Evolutionary conservation across 2,797 vertebrate species (phyloP).

Genomic region (Anguilla anguilla): DNA sequence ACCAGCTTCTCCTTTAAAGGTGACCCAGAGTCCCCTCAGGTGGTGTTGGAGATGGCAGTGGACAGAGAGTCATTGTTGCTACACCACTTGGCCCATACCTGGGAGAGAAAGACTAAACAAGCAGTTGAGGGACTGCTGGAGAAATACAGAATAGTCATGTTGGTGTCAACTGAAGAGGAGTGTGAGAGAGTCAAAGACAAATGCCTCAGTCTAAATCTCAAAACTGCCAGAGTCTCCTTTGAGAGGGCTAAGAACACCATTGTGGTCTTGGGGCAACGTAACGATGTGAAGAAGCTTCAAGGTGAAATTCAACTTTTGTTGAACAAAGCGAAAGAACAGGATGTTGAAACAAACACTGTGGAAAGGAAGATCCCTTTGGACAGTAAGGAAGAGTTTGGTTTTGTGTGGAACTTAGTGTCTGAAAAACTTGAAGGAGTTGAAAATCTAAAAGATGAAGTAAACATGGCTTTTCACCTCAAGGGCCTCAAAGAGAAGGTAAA

Average conservation of each 20-base stretch:
- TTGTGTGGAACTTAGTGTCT: conserved; percentile 44
- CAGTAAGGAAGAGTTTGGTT: conserved; percentile 46
- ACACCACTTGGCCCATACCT: conserved; percentile 46
- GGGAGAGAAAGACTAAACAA: conserved; percentile 44
- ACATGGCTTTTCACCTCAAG: conserved; percentile 45
- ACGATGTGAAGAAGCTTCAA: conserved; percentile 21
- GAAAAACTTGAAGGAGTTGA: conserved; percentile 41
- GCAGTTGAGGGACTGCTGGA: conserved; percentile 41
- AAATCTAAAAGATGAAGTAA: conserved; percentile 41
- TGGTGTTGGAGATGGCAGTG: conserved; percentile 48
- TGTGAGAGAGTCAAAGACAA: conserved; percentile 53
- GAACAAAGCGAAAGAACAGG: conserved; percentile 44
- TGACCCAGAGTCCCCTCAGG: neutral
- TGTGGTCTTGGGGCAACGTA: conserved; percentile 47
- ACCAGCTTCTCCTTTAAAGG: conserved; percentile 40
- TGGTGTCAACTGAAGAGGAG: conserved; percentile 41
- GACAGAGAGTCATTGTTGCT: conserved; percentile 46
- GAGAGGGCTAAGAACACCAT: conserved; percentile 34
- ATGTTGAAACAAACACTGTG: no score
- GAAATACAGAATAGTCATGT: conserved; percentile 34
- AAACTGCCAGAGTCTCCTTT: conserved; percentile 39
- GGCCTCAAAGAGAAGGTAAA: conserved; percentile 48
- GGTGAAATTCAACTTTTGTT: conserved; percentile 39
- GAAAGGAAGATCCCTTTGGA: conserved; percentile 46
- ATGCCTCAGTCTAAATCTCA: conserved; percentile 21